Base-by-base conservation (phyloP, 2,888 invertebrate genomes). In the Caenorhabditis drosophilae region DNA sequence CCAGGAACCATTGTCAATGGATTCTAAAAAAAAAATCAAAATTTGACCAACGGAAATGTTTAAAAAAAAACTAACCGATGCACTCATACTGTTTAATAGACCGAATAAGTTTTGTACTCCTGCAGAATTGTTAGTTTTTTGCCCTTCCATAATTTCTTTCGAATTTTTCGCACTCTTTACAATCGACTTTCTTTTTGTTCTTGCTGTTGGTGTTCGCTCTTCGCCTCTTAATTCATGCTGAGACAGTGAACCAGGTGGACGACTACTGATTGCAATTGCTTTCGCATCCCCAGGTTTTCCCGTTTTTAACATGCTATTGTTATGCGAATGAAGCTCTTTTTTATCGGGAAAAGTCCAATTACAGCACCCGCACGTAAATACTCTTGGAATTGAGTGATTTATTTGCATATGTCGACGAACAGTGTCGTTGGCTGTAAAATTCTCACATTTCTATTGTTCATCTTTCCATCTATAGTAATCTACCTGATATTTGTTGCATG, bases 341-440 rank as follows among this genome's bases (percentile, higher is more conserved):
- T 76, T 76, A 36, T 74, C 74, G 18, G 76, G 74, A 49, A 76
- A 76, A n/a, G 76, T 74, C 76, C 76, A 76, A 38, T 76, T 76
- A 50, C 76, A 76, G 67, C 76, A 76, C 3, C 76, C 74, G 45
- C 76, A 76, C 0, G 76, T 76, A 66, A 76, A 76, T 18, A 76
- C 72, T 4, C 74, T 27, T 2, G 45, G 50, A 36, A 68, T 70
- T 0, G 50, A 38, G 45, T 76, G 76, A 16, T 52, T 26, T 2
- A 26, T 9, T 16, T 44, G 44, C 76, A 76, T 76, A 57, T 76
- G 76, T 9, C 71, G 58, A 12, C 73, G 67, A n/a, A 76, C 66
- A 9, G 73, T 72, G 41, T 74, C 73, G 35, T 73, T 70, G 16
- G 50, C 69, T 70, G 60, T 42, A 67, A 63, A 40, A 34, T 4